Conservation (phyloP, 2,113 vertebrate genomes). For the Hystrix brachyura region DNA sequence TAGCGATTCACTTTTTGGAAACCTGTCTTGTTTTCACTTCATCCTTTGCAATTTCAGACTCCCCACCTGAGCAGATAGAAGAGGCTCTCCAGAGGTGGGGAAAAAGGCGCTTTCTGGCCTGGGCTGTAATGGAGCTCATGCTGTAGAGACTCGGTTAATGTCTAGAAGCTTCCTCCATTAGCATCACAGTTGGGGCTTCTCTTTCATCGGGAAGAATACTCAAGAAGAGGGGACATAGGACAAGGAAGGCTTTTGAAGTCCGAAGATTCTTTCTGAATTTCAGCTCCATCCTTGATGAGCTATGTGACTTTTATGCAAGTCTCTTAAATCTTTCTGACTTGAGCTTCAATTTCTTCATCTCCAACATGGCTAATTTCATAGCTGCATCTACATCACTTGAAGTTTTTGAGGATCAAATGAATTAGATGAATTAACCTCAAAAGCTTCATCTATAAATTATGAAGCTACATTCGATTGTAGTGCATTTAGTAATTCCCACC, state of each 20-base stretch:
- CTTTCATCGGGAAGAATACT: neutral
- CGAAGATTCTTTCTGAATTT: neutral
- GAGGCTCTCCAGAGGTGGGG: neutral
- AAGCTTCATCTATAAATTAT: slow-evolving; percentile 36
- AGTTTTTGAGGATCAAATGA: slow-evolving; percentile 14
- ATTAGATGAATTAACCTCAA: slow-evolving; percentile 4
- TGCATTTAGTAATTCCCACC: neutral
- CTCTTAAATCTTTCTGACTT: neutral
- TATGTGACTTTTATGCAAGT: neutral
- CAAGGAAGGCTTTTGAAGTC: neutral
- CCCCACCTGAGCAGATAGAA: neutral
- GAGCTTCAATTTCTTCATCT: neutral
- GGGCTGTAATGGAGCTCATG: neutral
- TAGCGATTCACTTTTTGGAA: neutral
- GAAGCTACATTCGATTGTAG: neutral
- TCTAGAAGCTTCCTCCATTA: neutral
- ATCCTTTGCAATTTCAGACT: neutral
- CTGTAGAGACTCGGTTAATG: neutral
- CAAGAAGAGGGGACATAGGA: neutral
- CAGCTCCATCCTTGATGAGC: neutral
- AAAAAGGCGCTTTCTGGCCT: neutral
- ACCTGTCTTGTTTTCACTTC: no score
- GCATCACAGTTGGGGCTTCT: neutral
- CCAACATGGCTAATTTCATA: neutral
- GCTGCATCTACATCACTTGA: neutral